These are phyloP conservation scores for Andrena bucephala DNA, from an alignment of 2,888 invertebrate species.

Conservation along the genomic window DNA sequence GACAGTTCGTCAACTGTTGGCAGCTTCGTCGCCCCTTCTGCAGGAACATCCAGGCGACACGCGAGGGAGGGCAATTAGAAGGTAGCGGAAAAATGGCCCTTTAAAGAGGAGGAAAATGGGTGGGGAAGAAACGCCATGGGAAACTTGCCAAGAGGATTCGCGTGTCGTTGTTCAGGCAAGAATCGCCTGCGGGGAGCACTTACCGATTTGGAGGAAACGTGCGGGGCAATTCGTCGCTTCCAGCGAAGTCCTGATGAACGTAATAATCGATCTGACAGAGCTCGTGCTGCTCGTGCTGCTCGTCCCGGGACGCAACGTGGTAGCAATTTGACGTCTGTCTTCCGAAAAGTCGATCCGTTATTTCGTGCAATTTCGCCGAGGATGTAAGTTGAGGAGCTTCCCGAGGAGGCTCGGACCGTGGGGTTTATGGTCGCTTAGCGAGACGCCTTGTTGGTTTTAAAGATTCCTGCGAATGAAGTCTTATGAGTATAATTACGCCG, in stretches of 20 bases:
- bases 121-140: too few relatives aligned
- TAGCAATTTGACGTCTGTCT: slow-evolving; percentile 9
- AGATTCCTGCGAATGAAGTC: slow-evolving; percentile 23
- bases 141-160: not conserved
- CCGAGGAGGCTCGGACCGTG: not conserved
- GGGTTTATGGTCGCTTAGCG: not conserved
- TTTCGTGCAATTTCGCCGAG: not conserved
- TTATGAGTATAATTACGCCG: slow-evolving; percentile 15
- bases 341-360: slow-evolving; percentile 17
- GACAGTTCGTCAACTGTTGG: not conserved
- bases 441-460: slow-evolving; percentile 10
- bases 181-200: slow-evolving; percentile 1
- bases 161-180: not conserved
- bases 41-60: slow-evolving; percentile 6
- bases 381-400: not conserved
- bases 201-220: slow-evolving; percentile 12
- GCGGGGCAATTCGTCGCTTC: slow-evolving; percentile 10
- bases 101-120: too few relatives aligned
- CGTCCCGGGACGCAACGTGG: slow-evolving; percentile 9
- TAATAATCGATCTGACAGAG: slow-evolving; percentile 20
- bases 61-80: slow-evolving; percentile 10
- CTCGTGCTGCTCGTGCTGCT: not conserved
- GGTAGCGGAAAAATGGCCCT: not conserved
- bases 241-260: slow-evolving; percentile 9
- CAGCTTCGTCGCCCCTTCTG: slow-evolving; percentile 20